phyloP scores from a whole-genome alignment of 2,113 vertebrate genomes.

The Macaca mulatta region DNA sequence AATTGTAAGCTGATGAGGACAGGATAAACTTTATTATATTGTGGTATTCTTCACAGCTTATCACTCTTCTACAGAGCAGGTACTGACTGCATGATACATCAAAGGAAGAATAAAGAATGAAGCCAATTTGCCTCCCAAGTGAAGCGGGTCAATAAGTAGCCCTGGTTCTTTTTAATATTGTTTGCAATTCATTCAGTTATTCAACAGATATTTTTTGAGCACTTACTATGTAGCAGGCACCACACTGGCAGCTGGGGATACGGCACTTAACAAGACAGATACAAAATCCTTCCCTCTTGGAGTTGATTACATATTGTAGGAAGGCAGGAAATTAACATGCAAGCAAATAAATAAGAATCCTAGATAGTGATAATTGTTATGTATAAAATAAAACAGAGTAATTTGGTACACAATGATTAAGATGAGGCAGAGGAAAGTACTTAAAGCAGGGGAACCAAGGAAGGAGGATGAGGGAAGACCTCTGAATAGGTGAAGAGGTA shows the following conservation, averaged over 20 bases:
- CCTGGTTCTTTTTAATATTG: neutral
- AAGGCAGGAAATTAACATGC: neutral
- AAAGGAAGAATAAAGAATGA: neutral
- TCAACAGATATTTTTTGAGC: neutral
- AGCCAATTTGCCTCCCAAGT: neutral
- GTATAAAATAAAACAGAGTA: slow-evolving; percentile 22
- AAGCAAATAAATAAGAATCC: slow-evolving; percentile 27
- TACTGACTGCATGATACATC: neutral
- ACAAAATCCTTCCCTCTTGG: neutral
- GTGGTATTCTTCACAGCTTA: neutral
- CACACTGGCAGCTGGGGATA: neutral
- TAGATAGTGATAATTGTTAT: neutral
- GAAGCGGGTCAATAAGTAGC: neutral
- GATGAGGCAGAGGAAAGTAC: neutral
- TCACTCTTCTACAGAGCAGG: neutral
- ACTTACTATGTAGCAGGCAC: neutral
- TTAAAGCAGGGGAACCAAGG: neutral
- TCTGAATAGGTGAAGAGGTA: neutral
- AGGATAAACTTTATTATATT: neutral
- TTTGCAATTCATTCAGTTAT: neutral
- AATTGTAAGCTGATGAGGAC: neutral
- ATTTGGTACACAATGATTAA: neutral
- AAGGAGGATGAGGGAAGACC: neutral
- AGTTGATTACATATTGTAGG: neutral
- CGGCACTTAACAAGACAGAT: neutral